Percentiles rank a stretch among this genome's conserved stretches.
phyloP scores from a whole-genome alignment of 2,113 vertebrate species.

The Cyprinodon brontotheroides region DNA sequence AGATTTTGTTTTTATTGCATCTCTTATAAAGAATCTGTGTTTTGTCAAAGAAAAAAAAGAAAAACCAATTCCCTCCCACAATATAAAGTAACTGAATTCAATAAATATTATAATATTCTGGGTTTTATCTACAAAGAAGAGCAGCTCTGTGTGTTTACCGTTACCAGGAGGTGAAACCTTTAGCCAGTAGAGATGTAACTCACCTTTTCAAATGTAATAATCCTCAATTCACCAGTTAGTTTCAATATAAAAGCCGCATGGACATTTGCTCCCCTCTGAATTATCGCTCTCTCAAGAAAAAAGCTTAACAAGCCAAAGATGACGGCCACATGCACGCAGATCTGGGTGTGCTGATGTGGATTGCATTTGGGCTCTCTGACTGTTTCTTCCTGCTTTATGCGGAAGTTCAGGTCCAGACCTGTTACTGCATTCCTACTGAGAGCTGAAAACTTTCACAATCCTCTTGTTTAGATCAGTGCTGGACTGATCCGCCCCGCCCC shows the following conservation, averaged over 20 bases:
- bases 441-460: slow-evolving; percentile 61
- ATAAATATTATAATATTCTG: not conserved
- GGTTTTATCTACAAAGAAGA: not conserved
- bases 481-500: not conserved
- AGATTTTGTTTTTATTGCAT: not conserved
- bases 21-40: not conserved
- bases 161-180: slow-evolving; percentile 22
- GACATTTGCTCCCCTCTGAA: slow-evolving; percentile 20
- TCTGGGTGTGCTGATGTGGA: slow-evolving; percentile 45
- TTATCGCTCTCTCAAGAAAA: slow-evolving; percentile 1
- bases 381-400: slow-evolving; percentile 74
- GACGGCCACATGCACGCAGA: slow-evolving; percentile 15
- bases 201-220: slow-evolving; percentile 50
- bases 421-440: slow-evolving; percentile 69
- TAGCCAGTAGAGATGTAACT: slow-evolving; percentile 32
- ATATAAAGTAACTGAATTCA: not conserved
- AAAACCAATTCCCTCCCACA: not conserved
- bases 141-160: not conserved
- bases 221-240: slow-evolving; percentile 33
- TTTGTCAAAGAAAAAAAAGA: not conserved
- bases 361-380: slow-evolving; percentile 56
- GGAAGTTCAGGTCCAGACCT: slow-evolving; percentile 82
- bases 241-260: slow-evolving; percentile 32
- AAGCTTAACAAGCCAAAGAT: slow-evolving; percentile 11
- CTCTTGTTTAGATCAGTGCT: slow-evolving; percentile 41